Percentiles rank a stretch among this genome's conserved stretches.
Conservation (phyloP, 2,888 invertebrate genomes). For the Patella depressa region DNA sequence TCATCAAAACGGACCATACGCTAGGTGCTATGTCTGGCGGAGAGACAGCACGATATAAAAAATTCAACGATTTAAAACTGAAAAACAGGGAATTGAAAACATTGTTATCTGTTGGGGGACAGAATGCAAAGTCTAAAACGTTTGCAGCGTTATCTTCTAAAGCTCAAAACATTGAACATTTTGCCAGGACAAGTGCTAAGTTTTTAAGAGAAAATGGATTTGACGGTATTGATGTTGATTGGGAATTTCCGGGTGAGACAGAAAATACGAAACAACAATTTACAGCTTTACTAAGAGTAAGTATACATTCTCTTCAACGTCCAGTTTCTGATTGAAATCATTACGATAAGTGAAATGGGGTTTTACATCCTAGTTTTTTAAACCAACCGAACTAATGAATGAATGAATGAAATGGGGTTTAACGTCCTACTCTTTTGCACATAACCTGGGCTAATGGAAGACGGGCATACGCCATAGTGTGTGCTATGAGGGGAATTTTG, state of each 20-base stretch:
- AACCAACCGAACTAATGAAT: no score
- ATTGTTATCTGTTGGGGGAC: conserved; percentile 18
- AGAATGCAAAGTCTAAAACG: background rate
- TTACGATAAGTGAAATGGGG: no score
- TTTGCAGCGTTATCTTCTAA: conserved; percentile 12
- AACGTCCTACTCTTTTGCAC: no score
- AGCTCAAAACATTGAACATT: conserved; percentile 6
- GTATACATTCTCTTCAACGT: background rate
- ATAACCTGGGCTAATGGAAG: no score
- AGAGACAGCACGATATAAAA: conserved; percentile 13
- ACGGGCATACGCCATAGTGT: no score
- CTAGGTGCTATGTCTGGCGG: background rate
- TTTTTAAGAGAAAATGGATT: conserved; percentile 21
- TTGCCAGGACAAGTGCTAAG: conserved; percentile 9
- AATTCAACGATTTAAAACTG: conserved; percentile 18
- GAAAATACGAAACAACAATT: conserved; percentile 11
- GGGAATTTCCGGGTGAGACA: conserved; percentile 20
- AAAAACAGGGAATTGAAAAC: conserved; percentile 12
- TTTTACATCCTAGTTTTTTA: no score
- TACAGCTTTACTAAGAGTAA: conserved; percentile 15
- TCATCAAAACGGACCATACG: background rate
- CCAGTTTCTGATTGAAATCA: no score
- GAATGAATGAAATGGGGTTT: no score
- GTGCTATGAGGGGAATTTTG: no score
- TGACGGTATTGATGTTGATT: conserved; percentile 24